Evolutionary conservation across 2,797 vertebrate genomes (phyloP).

Genomic region (Tamandua tetradactyla): DNA sequence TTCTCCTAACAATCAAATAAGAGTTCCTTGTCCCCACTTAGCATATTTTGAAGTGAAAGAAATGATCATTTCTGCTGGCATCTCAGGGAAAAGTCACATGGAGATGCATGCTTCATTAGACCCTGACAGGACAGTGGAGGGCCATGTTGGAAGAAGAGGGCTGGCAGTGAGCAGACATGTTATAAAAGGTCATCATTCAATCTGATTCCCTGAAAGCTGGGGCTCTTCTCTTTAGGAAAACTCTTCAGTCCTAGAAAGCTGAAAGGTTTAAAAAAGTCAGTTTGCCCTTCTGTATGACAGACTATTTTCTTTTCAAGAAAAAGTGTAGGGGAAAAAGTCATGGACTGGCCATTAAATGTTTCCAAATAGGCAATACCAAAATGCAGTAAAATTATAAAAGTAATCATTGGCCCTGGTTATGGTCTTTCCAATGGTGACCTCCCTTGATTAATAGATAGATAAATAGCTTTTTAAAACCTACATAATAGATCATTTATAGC

Average conservation of each 20-base stretch:
- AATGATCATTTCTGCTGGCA: conserved; percentile 78
- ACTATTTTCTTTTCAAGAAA: conserved; percentile 26
- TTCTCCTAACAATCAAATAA: conserved; percentile 77
- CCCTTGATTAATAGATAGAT: background rate
- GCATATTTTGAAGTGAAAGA: conserved; percentile 81
- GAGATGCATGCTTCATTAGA: conserved; percentile 81
- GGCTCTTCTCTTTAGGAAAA: conserved; percentile 70
- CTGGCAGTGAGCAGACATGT: conserved; percentile 55
- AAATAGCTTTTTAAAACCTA: background rate
- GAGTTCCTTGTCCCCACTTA: conserved; percentile 70
- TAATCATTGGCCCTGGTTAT: conserved; percentile 18
- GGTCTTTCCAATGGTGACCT: background rate
- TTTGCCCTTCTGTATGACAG: conserved; percentile 2
- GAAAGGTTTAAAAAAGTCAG: conserved; percentile 40
- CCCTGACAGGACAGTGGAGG: conserved; percentile 73
- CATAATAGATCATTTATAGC: conserved; percentile 19
- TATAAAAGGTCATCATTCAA: conserved; percentile 70
- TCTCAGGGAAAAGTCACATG: conserved; percentile 75
- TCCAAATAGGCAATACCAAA: conserved; percentile 21
- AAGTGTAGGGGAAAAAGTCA: background rate
- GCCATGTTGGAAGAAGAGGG: conserved; percentile 57
- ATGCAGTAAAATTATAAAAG: conserved; percentile 33
- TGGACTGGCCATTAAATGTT: background rate
- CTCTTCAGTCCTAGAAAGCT: conserved; percentile 49
- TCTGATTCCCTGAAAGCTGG: conserved; percentile 59